phyloP scores from a whole-genome alignment of 1,140 invertebrate species.

The Rhagoletis pomonella region DNA sequence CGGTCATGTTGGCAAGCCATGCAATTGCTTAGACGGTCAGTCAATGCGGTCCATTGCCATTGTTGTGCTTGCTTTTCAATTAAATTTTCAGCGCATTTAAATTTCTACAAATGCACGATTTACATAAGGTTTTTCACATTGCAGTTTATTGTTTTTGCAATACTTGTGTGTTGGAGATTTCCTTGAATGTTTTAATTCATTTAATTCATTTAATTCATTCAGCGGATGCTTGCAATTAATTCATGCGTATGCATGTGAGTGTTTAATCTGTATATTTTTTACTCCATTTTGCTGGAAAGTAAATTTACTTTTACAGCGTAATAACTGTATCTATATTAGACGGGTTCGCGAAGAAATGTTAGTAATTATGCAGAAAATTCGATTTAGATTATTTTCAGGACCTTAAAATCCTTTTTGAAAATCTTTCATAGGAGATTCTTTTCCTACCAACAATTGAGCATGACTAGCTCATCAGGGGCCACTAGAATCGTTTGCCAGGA shows the following conservation, averaged over 20 bases:
- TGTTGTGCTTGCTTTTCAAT: conserved; percentile 36
- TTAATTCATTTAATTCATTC: conserved; percentile 26
- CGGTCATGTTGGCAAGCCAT: neutral
- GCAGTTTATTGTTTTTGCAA: no score
- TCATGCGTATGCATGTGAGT: neutral
- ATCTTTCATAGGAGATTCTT: no score
- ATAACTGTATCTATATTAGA: no score
- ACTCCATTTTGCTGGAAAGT: neutral
- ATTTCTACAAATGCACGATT: neutral
- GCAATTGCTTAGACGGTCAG: neutral
- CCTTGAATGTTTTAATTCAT: neutral
- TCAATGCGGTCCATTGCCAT: conserved; percentile 12
- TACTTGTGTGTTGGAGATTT: neutral
- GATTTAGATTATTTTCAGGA: no score
- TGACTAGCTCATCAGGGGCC: no score
- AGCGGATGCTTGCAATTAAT: conserved; percentile 20
- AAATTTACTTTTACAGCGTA: neutral
- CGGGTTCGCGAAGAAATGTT: no score
- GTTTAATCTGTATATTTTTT: neutral
- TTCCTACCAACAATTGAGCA: no score
- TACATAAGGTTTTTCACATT: no score
- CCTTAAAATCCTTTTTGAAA: no score
- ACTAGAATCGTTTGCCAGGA: no score
- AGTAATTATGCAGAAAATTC: no score
- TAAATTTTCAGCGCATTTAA: conserved; percentile 45